Percentiles rank a stretch among this genome's conserved stretches.
phyloP scores from a whole-genome alignment of 2,888 invertebrate species.

The Sturmia bella region DNA sequence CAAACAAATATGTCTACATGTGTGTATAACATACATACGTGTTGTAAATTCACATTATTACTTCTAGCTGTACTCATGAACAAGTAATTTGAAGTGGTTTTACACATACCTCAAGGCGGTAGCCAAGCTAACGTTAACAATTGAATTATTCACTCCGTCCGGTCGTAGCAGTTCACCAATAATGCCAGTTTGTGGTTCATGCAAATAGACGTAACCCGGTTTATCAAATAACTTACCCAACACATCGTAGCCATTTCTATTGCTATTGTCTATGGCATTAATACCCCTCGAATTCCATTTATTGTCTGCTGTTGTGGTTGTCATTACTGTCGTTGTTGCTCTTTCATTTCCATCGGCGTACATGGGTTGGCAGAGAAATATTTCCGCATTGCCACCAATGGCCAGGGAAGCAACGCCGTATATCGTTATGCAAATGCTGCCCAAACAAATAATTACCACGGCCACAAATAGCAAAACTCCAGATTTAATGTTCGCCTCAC shows the following conservation, averaged over 20 bases:
- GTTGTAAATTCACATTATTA: neutral
- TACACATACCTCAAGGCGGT: constrained; percentile 79
- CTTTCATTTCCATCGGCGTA: constrained; percentile 84
- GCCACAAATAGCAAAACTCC: constrained; percentile 79
- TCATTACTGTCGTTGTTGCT: constrained; percentile 9
- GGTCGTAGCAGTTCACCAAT: constrained; percentile 80
- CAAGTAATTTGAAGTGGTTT: too few relatives aligned
- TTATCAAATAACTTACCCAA: constrained; percentile 86
- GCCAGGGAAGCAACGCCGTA: constrained; percentile 79
- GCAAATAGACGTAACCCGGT: constrained; percentile 85
- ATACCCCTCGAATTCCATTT: constrained; percentile 52
- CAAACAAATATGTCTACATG: constrained; percentile 3
- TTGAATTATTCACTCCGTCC: constrained; percentile 78
- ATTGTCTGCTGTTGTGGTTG: constrained; percentile 26
- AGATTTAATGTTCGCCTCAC: constrained; percentile 80
- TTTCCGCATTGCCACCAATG: constrained; percentile 81
- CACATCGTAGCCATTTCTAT: constrained; percentile 82
- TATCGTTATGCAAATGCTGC: constrained; percentile 79
- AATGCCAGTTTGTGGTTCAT: constrained; percentile 81
- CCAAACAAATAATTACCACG: constrained; percentile 78
- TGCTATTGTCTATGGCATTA: constrained; percentile 28
- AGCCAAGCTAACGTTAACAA: constrained; percentile 80
- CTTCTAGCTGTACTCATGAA: neutral
- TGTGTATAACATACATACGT: neutral
- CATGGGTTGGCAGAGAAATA: constrained; percentile 87